A percentile compares a stretch with the other conserved stretches of the same genome.
phyloP scores from a whole-genome alignment of 1,140 invertebrate species.

The Macrobrachium nipponense region DNA sequence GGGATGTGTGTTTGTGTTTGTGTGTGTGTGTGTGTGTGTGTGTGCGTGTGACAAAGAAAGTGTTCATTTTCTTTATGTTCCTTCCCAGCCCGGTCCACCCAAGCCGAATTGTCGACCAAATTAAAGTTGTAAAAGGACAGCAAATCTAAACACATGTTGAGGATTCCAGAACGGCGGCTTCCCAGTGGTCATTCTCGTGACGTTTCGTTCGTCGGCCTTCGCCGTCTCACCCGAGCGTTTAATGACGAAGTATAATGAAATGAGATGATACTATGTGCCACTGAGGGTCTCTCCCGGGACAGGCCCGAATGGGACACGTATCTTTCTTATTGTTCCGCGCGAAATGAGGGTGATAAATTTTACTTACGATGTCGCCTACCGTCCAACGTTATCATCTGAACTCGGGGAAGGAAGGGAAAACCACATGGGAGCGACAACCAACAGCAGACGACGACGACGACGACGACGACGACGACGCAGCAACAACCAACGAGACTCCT shows the following conservation, averaged over 20 bases:
- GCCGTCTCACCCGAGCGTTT: background rate
- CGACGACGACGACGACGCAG: too few relatives aligned
- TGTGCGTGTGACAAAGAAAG: too few relatives aligned
- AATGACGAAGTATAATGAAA: conserved; percentile 24
- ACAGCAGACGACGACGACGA: too few relatives aligned
- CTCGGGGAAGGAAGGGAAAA: background rate
- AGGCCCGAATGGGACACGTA: conserved; percentile 10
- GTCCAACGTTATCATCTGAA: conserved; percentile 17
- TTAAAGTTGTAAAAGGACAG: conserved; percentile 36
- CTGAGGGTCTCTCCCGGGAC: background rate
- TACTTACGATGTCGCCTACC: conserved; percentile 26
- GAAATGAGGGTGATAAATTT: conserved; percentile 33
- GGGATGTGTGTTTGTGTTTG: too few relatives aligned
- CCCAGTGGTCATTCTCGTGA: background rate
- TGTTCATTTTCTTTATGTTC: conserved; percentile 29
- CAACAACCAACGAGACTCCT: too few relatives aligned
- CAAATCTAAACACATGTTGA: conserved; percentile 36
- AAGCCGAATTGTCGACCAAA: conserved; percentile 16
- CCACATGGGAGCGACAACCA: background rate
- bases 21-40: too few relatives aligned
- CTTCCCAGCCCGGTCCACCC: conserved; percentile 5
- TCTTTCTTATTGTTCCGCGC: conserved; percentile 23
- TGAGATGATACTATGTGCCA: background rate
- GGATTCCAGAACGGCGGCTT: background rate
- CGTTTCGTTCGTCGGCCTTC: too few relatives aligned